Percentiles rank a stretch among this genome's conserved stretches.
phyloP scores from a whole-genome alignment of 2,113 vertebrate genomes.

The Calidris pugnax region DNA sequence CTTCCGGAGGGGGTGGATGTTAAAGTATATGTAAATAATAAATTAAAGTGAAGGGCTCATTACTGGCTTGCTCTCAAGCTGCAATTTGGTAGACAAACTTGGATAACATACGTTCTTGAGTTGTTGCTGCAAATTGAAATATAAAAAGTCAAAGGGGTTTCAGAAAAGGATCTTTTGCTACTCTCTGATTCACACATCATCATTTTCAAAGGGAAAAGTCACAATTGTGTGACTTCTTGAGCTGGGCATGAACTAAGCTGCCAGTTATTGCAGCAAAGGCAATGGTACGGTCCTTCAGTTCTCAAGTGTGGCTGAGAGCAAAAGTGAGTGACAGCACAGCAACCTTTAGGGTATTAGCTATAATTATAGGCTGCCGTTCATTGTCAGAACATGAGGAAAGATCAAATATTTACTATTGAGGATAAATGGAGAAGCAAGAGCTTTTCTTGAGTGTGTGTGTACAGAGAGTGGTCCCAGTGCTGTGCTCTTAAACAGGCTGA shows the following conservation, averaged over 20 bases:
- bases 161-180: not conserved
- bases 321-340: not conserved
- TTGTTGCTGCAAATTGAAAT: not conserved
- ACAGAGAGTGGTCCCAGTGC: not conserved
- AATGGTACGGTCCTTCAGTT: not conserved
- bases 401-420: not conserved
- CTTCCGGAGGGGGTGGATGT: not conserved
- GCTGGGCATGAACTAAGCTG: not conserved
- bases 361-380: not conserved
- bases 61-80: not conserved
- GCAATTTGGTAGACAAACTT: not conserved
- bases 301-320: not conserved
- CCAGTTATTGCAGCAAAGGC: not conserved
- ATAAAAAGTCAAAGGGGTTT: not conserved
- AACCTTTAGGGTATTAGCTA: not conserved
- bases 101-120: not conserved
- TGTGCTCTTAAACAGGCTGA: not conserved
- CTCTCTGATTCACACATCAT: not conserved
- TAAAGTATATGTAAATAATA: slow-evolving; percentile 24
- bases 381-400: not conserved
- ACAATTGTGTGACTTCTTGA: not conserved
- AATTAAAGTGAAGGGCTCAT: not conserved
- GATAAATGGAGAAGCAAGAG: not conserved
- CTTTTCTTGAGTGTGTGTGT: not conserved
- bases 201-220: not conserved